Evolutionary conservation across 2,888 invertebrate genomes (phyloP), one percentile per base, ranked within the genome.

Genomic region (Capitulum mitella): DNA sequence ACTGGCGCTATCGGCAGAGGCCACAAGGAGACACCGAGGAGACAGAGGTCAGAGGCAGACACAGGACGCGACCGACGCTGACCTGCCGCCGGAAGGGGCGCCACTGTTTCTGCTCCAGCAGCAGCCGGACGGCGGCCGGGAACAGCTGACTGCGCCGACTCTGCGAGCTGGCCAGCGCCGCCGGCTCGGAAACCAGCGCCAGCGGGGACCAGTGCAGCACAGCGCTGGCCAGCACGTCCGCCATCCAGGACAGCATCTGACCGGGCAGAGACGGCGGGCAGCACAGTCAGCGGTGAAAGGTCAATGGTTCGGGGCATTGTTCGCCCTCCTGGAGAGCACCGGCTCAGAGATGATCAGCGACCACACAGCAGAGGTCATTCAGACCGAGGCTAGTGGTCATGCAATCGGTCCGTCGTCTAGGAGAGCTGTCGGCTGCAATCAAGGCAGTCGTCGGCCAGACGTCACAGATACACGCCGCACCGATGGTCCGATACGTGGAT

Each of bases 161-260:
- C 34, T 1, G 22, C 6, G 40, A 37, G 8, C 10, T 5, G 26
- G 70, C 29, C 70, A 40, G 70, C 22, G 70, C 0, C 6, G 8
- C 40, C 22, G 70, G 70, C 10, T 6, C 22, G 1, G 40, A 16
- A 26, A 34, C 40, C 22, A 40, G 70, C 26, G 70, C 26, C 40
- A 70, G 40, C 70, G 70, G 70, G 37, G 70, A 70, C 70, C 70
- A 70, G 10, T 40, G 29, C 37, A 70, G 26, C 26, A 40, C 40
- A 10, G 70, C 70, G 34, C 70, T 37, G 26, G 22, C 40, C 70
- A 70, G 70, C 26, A 70, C 70, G 14, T 70, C 70, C 5, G 37
- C 29, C 70, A 70, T 6, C 70, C 29, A 81, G 83, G 16, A 1
- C 70, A 70, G 70, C 37, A 40, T 22, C 70, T 70, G 70, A 2